Evolutionary conservation across 2,888 invertebrate genomes (phyloP), one percentile per base, ranked within the genome.

Genomic region (Gymnocheta viridis): DNA sequence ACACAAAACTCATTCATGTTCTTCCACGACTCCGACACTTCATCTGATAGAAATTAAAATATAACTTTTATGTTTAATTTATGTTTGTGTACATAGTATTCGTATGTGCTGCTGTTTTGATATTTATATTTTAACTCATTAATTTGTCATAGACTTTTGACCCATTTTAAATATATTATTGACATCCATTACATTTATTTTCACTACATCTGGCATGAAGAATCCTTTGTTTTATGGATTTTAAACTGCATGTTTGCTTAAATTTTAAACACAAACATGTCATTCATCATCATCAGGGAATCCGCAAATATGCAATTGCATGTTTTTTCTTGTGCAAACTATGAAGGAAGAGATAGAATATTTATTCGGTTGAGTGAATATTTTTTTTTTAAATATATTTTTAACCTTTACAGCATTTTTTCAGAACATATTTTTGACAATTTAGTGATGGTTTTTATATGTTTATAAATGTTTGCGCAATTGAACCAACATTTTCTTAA

Each of bases 91-190:
- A 32, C 32, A 32, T 7, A 32, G n/a, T n/a, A n/a, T n/a, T n/a
- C 6, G 32, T 7, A 32, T 6, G 6, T 9, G 6, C 32, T 32
- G 32, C 10, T 41, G 54, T 79, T 60, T 24, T 49, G n/a, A 54
- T 69, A 51, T 69, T 44, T 51, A 56, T 22, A 19, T 54, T 47
- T 62, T 51, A 85, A 85, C 74, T 62, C 67, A 83, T 70, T 67
- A 88, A 82, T 86, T 87, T 89, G 89, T 88, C 88, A 88, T 88
- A 90, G 91, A 91, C 92, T 92, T 91, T 91, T 92, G 91, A 91
- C 91, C 91, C 89, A 92, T 91, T 91, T 91, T 88, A 88, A 88
- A 88, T 88, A 89, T 41, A 91, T 88, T 89, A 89, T 86, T 88
- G 89, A 73, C 77, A 81, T 85, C 87, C 87, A 88, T 88, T 88